A percentile compares a stretch with the other conserved stretches of the same genome.
Evolutionary conservation across 1,140 invertebrate species (phyloP).

Genomic region (Bombus affinis): DNA sequence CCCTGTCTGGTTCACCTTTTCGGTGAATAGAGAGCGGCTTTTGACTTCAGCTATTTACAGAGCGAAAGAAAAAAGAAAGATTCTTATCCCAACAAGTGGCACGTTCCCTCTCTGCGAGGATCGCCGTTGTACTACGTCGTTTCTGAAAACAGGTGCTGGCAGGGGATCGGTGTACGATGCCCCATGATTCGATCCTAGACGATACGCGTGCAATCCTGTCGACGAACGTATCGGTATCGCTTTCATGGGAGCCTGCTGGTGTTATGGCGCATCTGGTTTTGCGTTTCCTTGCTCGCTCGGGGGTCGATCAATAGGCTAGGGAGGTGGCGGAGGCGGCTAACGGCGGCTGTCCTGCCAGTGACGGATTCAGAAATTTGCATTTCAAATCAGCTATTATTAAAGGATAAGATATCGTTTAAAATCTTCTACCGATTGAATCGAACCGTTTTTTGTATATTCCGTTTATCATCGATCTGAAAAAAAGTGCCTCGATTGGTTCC

Average conservation of each 20-base stretch:
- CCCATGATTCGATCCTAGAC: not conserved
- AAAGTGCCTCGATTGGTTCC: not conserved
- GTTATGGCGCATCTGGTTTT: constrained; percentile 64
- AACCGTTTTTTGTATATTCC: no score
- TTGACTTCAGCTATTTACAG: not conserved
- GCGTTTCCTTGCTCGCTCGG: constrained; percentile 52
- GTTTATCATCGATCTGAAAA: no score
- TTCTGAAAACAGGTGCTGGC: not conserved
- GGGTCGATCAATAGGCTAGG: constrained; percentile 71
- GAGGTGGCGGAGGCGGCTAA: constrained; percentile 55
- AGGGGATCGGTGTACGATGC: not conserved
- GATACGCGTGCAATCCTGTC: constrained; percentile 14
- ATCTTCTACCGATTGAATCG: not conserved
- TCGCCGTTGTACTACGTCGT: not conserved
- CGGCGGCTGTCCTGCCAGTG: constrained; percentile 57
- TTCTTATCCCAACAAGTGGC: not conserved
- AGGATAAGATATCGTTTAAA: not conserved
- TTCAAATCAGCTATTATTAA: constrained; percentile 27
- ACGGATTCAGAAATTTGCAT: constrained; percentile 57
- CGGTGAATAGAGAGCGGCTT: constrained; percentile 1
- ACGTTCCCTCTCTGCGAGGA: not conserved
- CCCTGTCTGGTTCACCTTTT: not conserved
- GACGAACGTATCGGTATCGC: constrained; percentile 45
- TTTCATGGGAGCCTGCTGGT: constrained; percentile 29
- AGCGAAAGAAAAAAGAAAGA: no score